Evolutionary conservation across 2,888 invertebrate genomes (phyloP), one percentile per base, ranked within the genome.

Genomic region (Leucophenga montana): DNA sequence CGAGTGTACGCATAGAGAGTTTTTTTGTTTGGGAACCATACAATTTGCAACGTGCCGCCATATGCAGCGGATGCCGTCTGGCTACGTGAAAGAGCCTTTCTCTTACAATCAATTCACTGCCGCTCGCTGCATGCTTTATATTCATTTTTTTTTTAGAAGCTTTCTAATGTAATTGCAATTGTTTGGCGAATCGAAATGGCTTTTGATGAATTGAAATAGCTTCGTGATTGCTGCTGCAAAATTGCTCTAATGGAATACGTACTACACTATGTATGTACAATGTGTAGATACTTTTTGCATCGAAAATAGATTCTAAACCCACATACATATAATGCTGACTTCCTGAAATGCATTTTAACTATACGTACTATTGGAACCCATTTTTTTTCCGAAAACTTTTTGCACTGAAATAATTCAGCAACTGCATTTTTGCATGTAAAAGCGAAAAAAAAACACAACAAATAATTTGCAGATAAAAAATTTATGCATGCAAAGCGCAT

Each of bases 401-500:
- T 46, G 48, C 44, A 31, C 16, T 33, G 14, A n/a, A 14, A 16
- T 16, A 33, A 27, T 61, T 27, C 16, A 46, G 44, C 66, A 56
- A 44, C 33, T 53, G 66, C 66, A 56, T 22, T 54, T 65, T 20
- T 65, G 14, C 18, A 33, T 61, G 57, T 57, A 27, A 5, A 22
- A 57, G 22, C 16, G 8, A 18, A 2, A 54, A 16, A 14, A 27
- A 22, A 11, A 3, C 1, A 16, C 3, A 46, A 46, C 46, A 46
- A n/a, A n/a, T n/a, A n/a, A n/a, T 13, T 16, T n/a, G 54, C 27
- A 57, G 57, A 1, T 66, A 75, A 70, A 18, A 68, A 74, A 85
- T 85, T 85, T 85, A 79, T 85, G 86, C 85, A 85, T 85, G 82
- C 84, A 81, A 84, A 78, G 85, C 85, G 85, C 85, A 85, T 85